Evolutionary conservation across 2,113 vertebrate species (phyloP).

Genomic region (Oncorhynchus clarkii): DNA sequence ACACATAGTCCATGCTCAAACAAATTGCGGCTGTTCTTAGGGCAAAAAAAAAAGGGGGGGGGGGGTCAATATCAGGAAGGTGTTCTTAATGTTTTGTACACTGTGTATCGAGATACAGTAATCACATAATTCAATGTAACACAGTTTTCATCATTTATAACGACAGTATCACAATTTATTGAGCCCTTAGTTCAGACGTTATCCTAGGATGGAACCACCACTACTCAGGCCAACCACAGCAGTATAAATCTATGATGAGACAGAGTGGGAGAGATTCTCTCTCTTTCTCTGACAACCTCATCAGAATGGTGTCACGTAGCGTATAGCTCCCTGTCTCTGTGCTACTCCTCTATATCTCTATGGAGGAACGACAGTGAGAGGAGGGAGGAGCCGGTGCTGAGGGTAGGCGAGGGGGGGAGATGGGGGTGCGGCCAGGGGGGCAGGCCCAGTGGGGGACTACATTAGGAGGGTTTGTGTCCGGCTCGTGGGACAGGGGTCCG

Average conservation of each 20-base stretch:
- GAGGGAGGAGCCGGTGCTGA: not conserved
- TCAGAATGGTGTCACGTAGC: not conserved
- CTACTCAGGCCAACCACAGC: too few species aligned
- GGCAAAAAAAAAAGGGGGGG: too few species aligned
- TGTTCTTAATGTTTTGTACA: too few species aligned
- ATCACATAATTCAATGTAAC: too few species aligned
- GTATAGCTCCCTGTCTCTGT: not conserved
- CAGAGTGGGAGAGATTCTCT: not conserved
- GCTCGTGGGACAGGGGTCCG: conserved; percentile 55
- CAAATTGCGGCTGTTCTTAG: too few species aligned
- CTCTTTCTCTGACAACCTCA: not conserved
- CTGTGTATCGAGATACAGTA: too few species aligned
- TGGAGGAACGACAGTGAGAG: not conserved
- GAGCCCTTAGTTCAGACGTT: too few species aligned
- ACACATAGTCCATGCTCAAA: too few species aligned
- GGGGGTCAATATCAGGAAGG: too few species aligned
- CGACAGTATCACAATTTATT: too few species aligned
- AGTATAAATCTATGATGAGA: not conserved
- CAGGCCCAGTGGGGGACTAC: conserved; percentile 48
- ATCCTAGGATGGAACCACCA: too few species aligned
- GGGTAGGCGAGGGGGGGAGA: not conserved
- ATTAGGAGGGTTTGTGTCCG: conserved; percentile 57
- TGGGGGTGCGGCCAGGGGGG: conserved; percentile 5
- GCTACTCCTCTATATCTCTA: not conserved
- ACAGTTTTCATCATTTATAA: too few species aligned